Evolutionary conservation across 2,113 vertebrate species (phyloP).

Genomic region (Pelvicachromis taeniatus): DNA sequence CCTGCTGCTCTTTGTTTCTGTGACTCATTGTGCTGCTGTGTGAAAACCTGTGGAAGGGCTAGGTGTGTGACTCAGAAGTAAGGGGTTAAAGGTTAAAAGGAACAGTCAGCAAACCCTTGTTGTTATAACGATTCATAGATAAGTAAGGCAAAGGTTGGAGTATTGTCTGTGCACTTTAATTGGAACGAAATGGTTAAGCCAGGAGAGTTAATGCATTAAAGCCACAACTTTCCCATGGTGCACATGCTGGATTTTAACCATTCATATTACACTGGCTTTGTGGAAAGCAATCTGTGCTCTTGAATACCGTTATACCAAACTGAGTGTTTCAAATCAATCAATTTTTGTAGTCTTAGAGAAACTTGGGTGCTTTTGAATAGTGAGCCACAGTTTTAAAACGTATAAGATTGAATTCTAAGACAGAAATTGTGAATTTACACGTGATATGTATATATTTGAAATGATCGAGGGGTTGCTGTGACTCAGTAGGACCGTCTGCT

Average conservation of each 20-base stretch:
- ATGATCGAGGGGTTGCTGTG: not conserved
- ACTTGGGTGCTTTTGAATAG: not conserved
- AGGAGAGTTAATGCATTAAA: not conserved
- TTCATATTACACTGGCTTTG: not conserved
- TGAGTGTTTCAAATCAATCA: not conserved
- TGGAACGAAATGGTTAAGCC: not conserved
- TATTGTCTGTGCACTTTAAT: not conserved
- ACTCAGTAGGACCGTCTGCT: not conserved
- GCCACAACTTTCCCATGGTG: not conserved
- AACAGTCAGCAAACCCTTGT: conserved; percentile 2
- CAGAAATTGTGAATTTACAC: not conserved
- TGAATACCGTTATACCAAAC: not conserved
- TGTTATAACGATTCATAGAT: conserved; percentile 18
- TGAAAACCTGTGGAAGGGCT: not conserved
- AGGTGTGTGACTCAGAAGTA: not conserved
- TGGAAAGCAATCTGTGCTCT: not conserved
- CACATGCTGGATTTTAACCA: not conserved
- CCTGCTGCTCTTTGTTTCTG: not conserved
- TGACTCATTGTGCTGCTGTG: not conserved
- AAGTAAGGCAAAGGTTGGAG: conserved; percentile 31
- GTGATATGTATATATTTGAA: not conserved
- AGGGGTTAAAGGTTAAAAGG: conserved; percentile 29
- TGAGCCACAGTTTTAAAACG: not conserved
- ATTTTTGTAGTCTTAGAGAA: not conserved
- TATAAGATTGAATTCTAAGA: not conserved